These are phyloP conservation scores for Pygocentrus nattereri DNA, from an alignment of 2,797 vertebrate genomes.

Conservation along the genomic window DNA sequence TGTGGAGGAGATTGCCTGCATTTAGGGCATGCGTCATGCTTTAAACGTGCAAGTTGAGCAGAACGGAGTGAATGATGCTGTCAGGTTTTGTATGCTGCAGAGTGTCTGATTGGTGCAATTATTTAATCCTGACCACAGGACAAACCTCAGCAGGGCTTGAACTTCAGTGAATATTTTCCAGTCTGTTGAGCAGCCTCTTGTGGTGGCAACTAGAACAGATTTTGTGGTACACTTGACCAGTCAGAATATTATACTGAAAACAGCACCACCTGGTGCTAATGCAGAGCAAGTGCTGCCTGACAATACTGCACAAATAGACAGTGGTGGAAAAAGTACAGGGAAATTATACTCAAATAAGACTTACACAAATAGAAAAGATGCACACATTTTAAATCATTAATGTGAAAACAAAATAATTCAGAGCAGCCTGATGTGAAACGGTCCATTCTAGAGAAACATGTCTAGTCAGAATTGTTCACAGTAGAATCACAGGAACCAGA, in stretches of 20 bases:
- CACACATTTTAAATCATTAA: too few species aligned
- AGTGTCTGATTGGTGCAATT: neutral
- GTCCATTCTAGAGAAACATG: too few species aligned
- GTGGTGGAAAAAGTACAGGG: too few species aligned
- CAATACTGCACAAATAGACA: too few species aligned
- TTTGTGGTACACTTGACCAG: neutral
- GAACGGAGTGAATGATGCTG: neutral
- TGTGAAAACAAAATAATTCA: too few species aligned
- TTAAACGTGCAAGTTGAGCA: conserved; percentile 22
- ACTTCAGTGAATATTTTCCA: neutral
- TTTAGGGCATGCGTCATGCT: conserved; percentile 24
- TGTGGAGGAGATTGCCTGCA: conserved; percentile 23
- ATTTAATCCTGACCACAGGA: neutral
- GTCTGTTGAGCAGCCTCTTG: conserved; percentile 14
- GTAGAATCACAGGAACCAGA: too few species aligned
- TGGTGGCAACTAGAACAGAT: neutral
- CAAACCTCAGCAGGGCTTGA: neutral
- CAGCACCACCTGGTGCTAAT: conserved; percentile 27
- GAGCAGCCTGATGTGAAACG: too few species aligned
- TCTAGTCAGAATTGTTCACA: too few species aligned
- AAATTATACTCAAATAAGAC: too few species aligned
- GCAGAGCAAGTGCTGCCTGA: neutral
- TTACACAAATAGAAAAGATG: too few species aligned
- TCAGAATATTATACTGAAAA: neutral
- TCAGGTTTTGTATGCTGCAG: neutral